Percentiles rank a stretch among this genome's conserved stretches.
These are phyloP conservation scores for Rhinichthys osculus DNA, from an alignment of 2,797 vertebrate genomes.

Conservation along the genomic window DNA sequence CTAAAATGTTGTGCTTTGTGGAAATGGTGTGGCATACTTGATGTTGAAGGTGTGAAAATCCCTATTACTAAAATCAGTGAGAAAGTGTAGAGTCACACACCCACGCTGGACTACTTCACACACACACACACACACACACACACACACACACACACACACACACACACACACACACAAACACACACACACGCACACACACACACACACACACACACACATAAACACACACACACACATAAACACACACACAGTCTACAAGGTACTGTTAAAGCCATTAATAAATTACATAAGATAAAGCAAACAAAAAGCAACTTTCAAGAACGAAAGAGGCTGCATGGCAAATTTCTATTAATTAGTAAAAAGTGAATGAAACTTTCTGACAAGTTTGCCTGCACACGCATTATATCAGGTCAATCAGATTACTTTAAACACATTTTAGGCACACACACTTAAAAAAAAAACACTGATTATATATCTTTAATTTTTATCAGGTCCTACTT, in stretches of 20 bases:
- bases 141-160: too few relatives aligned
- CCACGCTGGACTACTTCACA: slow-evolving; percentile 23
- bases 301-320: not conserved
- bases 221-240: not conserved
- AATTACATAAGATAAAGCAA: not conserved
- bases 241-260: not conserved
- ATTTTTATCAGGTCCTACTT: not conserved
- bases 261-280: not conserved
- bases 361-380: not conserved
- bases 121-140: not conserved
- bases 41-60: slow-evolving; percentile 55
- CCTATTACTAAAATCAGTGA: slow-evolving; percentile 50
- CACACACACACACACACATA: too few relatives aligned
- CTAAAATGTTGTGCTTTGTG: slow-evolving; percentile 39
- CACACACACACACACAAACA: not conserved
- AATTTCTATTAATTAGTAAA: not conserved
- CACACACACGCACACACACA: not conserved
- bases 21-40: slow-evolving; percentile 50
- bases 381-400: not conserved
- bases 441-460: not conserved
- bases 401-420: not conserved
- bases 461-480: not conserved
- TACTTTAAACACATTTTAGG: not conserved
- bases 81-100: slow-evolving; percentile 50
- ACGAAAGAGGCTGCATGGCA: not conserved